phyloP scores from a whole-genome alignment of 1,140 invertebrate species.

The Drosophila ohnishii region DNA sequence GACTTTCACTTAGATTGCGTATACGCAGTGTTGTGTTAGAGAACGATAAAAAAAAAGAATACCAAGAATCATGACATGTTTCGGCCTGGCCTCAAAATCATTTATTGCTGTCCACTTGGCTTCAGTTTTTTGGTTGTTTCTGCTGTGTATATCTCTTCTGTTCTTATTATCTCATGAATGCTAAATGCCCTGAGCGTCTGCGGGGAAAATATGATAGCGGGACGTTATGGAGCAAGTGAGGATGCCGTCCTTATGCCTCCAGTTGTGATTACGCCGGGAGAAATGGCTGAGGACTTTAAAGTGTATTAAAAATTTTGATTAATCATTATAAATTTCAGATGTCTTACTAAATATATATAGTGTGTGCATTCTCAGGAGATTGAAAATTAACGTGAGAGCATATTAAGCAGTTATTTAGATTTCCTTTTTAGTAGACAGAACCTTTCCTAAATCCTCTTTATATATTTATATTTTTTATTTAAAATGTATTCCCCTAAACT shows the following conservation, averaged over 20 bases:
- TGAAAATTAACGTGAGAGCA: too few species aligned
- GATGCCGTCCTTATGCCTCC: conserved; percentile 20
- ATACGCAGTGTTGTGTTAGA: conserved; percentile 66
- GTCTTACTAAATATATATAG: too few species aligned
- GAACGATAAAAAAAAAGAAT: conserved; percentile 27
- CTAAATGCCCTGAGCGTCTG: conserved; percentile 65
- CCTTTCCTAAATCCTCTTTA: too few species aligned
- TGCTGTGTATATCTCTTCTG: conserved; percentile 16
- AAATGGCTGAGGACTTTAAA: background rate
- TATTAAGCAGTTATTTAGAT: background rate
- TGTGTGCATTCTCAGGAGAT: too few species aligned
- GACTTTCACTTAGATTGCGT: conserved; percentile 75
- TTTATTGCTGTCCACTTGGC: conserved; percentile 76
- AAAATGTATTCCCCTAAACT: background rate
- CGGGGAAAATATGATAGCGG: conserved; percentile 34
- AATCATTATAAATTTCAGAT: too few species aligned
- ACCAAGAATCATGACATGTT: conserved; percentile 55
- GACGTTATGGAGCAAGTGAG: conserved; percentile 19
- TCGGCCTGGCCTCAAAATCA: conserved; percentile 57
- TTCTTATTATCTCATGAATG: conserved; percentile 81
- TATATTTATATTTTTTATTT: background rate
- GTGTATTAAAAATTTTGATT: background rate
- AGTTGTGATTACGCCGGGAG: conserved; percentile 16
- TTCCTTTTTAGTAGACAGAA: background rate
- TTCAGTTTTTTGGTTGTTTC: conserved; percentile 25